These are phyloP conservation scores for Drosophila seguyi DNA, from an alignment of 1,140 invertebrate genomes.

Conservation along the genomic window DNA sequence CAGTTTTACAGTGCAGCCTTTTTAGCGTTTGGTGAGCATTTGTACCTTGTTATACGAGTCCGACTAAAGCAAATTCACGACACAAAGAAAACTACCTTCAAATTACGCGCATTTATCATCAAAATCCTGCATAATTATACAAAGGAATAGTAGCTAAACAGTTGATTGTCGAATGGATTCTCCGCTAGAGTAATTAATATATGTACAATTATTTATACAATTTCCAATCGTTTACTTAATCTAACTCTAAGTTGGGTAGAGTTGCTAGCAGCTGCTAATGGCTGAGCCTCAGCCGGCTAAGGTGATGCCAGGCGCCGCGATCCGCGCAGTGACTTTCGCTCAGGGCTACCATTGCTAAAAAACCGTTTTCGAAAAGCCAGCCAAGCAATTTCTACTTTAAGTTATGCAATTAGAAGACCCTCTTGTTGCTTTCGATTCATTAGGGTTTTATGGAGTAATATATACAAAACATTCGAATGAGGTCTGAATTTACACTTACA, in stretches of 20 bases:
- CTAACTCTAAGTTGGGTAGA: conserved; percentile 40
- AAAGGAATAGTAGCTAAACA: conserved; percentile 23
- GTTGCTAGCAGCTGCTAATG: conserved; percentile 10
- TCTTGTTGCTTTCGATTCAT: conserved; percentile 9
- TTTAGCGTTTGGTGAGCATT: conserved; percentile 69
- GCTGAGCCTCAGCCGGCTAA: conserved; percentile 4
- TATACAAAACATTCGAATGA: conserved; percentile 9
- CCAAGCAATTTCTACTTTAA: conserved; percentile 50
- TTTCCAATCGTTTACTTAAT: conserved; percentile 54
- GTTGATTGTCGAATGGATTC: conserved; percentile 77
- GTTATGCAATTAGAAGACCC: conserved; percentile 33
- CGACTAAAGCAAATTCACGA: conserved; percentile 25
- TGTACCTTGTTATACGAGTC: conserved; percentile 67
- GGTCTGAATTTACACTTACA: conserved; percentile 25
- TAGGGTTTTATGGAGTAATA: conserved; percentile 22
- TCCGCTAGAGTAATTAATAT: conserved; percentile 73
- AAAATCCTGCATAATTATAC: conserved; percentile 26
- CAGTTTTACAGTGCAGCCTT: conserved; percentile 70
- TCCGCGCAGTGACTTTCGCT: conserved; percentile 15
- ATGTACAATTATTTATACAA: conserved; percentile 73
- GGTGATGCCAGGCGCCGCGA: too few species aligned
- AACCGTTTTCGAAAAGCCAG: conserved; percentile 13
- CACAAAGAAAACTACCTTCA: conserved; percentile 6
- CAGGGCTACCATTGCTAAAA: conserved; percentile 39
- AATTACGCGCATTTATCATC: conserved; percentile 43